Evolutionary conservation across 2,888 invertebrate genomes (phyloP).

Genomic region (Parochlus steinenii): DNA sequence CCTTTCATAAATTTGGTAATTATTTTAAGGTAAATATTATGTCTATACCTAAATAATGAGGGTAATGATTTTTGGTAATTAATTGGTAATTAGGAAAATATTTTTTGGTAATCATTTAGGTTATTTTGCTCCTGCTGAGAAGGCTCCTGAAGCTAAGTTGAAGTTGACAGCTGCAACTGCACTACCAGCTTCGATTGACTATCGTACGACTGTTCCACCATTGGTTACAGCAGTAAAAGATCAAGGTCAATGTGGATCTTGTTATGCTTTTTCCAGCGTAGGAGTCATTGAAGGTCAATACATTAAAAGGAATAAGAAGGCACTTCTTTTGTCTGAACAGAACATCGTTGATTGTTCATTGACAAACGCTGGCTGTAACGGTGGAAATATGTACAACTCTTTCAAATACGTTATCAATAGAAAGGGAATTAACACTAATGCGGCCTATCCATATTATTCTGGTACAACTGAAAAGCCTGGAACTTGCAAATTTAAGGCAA

Average conservation of each 20-base stretch:
- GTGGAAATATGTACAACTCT: constrained; percentile 57
- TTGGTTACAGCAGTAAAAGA: constrained; percentile 12
- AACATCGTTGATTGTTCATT: constrained; percentile 68
- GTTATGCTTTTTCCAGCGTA: constrained; percentile 14
- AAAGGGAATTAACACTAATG: constrained; percentile 68
- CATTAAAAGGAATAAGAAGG: constrained; percentile 4
- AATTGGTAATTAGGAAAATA: too few relatives aligned
- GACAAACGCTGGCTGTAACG: constrained; percentile 63
- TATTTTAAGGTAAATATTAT: too few relatives aligned
- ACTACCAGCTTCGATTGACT: too few relatives aligned
- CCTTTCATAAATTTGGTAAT: too few relatives aligned
- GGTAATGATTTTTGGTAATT: too few relatives aligned
- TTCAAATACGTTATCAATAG: constrained; percentile 61
- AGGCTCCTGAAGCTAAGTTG: too few relatives aligned
- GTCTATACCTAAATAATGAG: too few relatives aligned
- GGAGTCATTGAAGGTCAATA: constrained; percentile 14
- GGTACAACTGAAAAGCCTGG: neutral
- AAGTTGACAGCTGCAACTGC: too few relatives aligned
- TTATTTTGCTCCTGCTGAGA: too few relatives aligned
- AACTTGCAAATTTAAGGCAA: constrained; percentile 34
- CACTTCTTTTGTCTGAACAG: constrained; percentile 45
- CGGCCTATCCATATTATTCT: constrained; percentile 58
- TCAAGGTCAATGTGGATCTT: constrained; percentile 14
- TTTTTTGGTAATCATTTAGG: too few relatives aligned
- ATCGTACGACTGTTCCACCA: too few relatives aligned